Percentiles rank a stretch among this genome's conserved stretches.
Evolutionary conservation across 2,888 invertebrate genomes (phyloP).

Genomic region (Dioctria linearis): DNA sequence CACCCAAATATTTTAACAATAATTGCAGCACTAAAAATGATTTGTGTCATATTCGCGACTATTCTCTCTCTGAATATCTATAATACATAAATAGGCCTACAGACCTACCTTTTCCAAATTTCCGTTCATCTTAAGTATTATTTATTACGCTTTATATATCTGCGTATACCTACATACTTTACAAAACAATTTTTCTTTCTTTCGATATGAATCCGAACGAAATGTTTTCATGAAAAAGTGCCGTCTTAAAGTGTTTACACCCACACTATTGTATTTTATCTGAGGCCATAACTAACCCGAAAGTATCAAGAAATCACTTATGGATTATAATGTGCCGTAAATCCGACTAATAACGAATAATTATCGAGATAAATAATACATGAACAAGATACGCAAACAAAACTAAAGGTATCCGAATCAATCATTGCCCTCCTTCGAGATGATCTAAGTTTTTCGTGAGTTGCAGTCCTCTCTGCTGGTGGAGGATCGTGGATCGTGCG

Average conservation of each 20-base stretch:
- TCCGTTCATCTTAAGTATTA: not conserved
- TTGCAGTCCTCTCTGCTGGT: not conserved
- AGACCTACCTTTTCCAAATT: not conserved
- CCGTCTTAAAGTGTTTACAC: not conserved
- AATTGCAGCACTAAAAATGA: too few species aligned
- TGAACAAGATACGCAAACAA: slow-evolving; percentile 50
- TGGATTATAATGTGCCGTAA: slow-evolving; percentile 49
- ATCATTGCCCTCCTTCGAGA: slow-evolving; percentile 36
- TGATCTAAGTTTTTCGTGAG: slow-evolving; percentile 26
- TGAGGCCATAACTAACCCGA: slow-evolving; percentile 18
- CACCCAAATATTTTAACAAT: too few species aligned
- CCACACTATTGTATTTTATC: not conserved
- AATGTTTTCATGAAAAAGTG: not conserved
- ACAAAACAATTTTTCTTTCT: not conserved
- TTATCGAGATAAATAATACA: slow-evolving; percentile 56
- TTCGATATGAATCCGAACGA: not conserved
- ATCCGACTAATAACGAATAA: slow-evolving; percentile 57
- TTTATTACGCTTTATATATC: not conserved
- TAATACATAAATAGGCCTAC: too few species aligned
- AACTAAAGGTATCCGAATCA: slow-evolving; percentile 9
- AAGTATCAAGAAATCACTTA: slow-evolving; percentile 54
- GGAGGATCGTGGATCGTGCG: slow-evolving; percentile 31
- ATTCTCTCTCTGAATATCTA: too few species aligned
- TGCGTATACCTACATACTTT: too few species aligned
- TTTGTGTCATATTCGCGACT: too few species aligned